Conservation (phyloP, 1,140 invertebrate species). For the Drosophila navojoa region DNA sequence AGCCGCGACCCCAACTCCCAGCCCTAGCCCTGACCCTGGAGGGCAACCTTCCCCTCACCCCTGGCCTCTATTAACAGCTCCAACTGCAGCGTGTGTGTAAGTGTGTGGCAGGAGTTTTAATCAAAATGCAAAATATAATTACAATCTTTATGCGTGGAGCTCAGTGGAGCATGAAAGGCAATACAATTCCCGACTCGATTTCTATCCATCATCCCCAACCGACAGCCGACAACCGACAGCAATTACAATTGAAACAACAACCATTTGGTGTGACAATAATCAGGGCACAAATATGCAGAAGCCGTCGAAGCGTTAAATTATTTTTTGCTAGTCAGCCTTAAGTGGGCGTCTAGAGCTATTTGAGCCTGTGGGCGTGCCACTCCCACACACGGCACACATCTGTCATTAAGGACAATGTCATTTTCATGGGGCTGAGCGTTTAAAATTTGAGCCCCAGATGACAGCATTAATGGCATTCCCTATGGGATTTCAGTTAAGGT, state of each 20-base stretch:
- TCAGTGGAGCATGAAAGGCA: slow-evolving; percentile 56
- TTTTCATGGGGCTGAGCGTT: too few relatives aligned
- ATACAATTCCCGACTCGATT: slow-evolving; percentile 39
- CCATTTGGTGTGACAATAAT: slow-evolving; percentile 52
- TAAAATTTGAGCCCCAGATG: too few relatives aligned
- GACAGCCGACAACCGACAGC: slow-evolving; percentile 36
- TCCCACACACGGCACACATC: background rate
- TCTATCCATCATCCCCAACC: background rate
- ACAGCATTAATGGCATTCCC: too few relatives aligned
- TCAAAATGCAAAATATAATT: slow-evolving; percentile 63
- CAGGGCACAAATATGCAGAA: slow-evolving; percentile 52
- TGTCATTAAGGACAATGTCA: too few relatives aligned
- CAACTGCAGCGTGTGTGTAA: slow-evolving; percentile 25
- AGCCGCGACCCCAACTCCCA: slow-evolving; percentile 1
- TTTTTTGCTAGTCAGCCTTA: slow-evolving; percentile 40
- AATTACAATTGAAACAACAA: slow-evolving; percentile 44
- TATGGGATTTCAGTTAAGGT: too few relatives aligned
- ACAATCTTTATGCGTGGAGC: slow-evolving; percentile 3
- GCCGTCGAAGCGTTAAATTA: slow-evolving; percentile 72
- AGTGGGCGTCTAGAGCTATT: background rate
- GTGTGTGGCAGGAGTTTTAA: slow-evolving; percentile 41
- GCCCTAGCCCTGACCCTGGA: background rate
- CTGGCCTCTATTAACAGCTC: background rate
- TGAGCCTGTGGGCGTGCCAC: background rate
- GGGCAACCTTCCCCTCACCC: slow-evolving; percentile 13